Evolutionary conservation across 1,140 invertebrate genomes (phyloP).

Genomic region (Helicorthomorpha holstii): DNA sequence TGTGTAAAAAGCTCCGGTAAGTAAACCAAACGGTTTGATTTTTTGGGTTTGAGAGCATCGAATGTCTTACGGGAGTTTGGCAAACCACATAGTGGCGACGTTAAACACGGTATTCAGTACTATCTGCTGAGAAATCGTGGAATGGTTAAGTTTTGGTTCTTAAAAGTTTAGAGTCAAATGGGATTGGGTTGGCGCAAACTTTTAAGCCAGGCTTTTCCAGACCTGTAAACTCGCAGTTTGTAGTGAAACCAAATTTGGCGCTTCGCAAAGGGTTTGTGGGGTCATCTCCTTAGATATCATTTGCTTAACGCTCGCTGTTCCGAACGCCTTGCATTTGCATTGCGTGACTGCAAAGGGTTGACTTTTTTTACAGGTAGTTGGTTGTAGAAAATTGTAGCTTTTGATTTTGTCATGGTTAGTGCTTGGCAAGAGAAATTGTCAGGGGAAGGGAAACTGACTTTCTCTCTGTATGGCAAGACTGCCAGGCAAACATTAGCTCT

Average conservation of each 20-base stretch:
- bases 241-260: neutral
- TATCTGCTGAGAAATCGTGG: neutral
- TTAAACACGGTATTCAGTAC: neutral
- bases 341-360: neutral
- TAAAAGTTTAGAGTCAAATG: neutral
- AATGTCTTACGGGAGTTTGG: neutral
- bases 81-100: slow-evolving; percentile 1
- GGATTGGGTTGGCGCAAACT: neutral
- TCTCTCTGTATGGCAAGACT: neutral
- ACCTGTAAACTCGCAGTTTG: neutral
- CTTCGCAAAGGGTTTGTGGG: neutral
- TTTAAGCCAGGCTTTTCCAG: neutral
- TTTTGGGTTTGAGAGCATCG: neutral
- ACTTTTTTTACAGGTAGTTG: neutral
- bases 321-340: neutral
- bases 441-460: neutral
- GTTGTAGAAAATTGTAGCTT: neutral
- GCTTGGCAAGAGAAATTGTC: neutral
- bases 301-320: neutral
- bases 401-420: neutral
- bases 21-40: slow-evolving; percentile 1
- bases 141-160: neutral
- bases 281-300: neutral
- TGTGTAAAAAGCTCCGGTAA: neutral
- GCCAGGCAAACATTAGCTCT: neutral